Evolutionary conservation across 2,797 vertebrate genomes (phyloP), one percentile per base, ranked within the genome.

Genomic region (Diglossa cyanea): DNA sequence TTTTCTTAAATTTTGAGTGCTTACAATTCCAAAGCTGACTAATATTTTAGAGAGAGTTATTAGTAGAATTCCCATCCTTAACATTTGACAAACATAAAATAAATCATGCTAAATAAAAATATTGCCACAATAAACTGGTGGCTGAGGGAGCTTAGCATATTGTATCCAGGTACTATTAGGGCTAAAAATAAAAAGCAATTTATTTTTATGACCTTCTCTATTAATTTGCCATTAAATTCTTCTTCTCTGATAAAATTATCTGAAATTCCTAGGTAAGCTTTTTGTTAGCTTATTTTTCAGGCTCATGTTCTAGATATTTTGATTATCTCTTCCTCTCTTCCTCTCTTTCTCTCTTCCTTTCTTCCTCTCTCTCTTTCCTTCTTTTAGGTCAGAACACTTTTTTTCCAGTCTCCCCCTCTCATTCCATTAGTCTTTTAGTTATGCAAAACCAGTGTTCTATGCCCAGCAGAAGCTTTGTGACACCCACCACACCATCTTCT

Each of bases 261-360:
- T 4, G 53, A 40, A 62, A 44, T 60, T 80, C 42, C 8, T 42
- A 42, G 17, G 2, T n/a, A 33, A 25, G 13, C 1, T 51, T 72
- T n/a, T 44, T n/a, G 3, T 65, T 40, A 65, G 45, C 7, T 39
- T 47, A 9, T 60, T 66, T 63, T 63, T 70, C 13, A 79, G 3
- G 2, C 39, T 44, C 6, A 62, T 70, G 1, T 40, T 83, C 20
- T 62, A n/a, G 2, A 9, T 25, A 39, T 57, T 77, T 48, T 11
- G 6, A 3, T 30, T 35, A n/a, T 50, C 33, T 2, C 0, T 7
- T 10, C 62, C 11, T 42, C 3, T 31, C 12, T 51, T 4, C 23
- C 8, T 31, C 6, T 51, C 21, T 53, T 3, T 25, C 9, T 25
- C 7, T 63, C 3, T 80, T 9, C 20, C 6, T 40, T 6, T 72